A percentile compares a stretch with the other conserved stretches of the same genome.
Conservation (phyloP, 2,888 invertebrate species). For the Netelia inedita region DNA sequence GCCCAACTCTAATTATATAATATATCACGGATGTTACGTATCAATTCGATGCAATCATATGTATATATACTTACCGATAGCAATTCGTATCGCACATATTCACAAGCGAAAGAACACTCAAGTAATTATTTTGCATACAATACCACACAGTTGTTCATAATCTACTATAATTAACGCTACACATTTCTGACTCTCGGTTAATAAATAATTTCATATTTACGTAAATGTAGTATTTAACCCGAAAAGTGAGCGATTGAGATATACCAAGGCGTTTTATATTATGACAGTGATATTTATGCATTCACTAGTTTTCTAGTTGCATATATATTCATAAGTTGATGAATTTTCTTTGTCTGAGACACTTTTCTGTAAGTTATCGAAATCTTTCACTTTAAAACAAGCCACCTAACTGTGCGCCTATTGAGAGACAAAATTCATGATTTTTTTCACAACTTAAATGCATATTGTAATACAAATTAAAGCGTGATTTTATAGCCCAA, state of each 20-base stretch:
- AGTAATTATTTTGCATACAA: conserved; percentile 18
- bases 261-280: not conserved
- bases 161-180: conserved; percentile 27
- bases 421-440: not conserved
- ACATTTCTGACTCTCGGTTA: conserved; percentile 43
- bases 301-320: conserved; percentile 32
- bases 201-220: conserved; percentile 41
- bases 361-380: conserved; percentile 54
- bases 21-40: conserved; percentile 10
- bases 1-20: conserved; percentile 41
- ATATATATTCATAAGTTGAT: conserved; percentile 45
- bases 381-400: conserved; percentile 36
- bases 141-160: conserved; percentile 35
- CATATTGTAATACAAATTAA: too few relatives aligned
- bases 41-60: conserved; percentile 20
- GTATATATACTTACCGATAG: conserved; percentile 9
- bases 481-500: too few relatives aligned
- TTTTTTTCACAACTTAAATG: too few relatives aligned
- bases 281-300: not conserved
- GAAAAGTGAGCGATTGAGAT: not conserved
- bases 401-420: conserved; percentile 20
- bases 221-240: conserved; percentile 24
- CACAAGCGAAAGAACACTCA: conserved; percentile 24
- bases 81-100: conserved; percentile 44
- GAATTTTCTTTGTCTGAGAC: not conserved